Base-by-base conservation (phyloP, 2,888 invertebrate genomes). In the Tuberolachnus salignus region DNA sequence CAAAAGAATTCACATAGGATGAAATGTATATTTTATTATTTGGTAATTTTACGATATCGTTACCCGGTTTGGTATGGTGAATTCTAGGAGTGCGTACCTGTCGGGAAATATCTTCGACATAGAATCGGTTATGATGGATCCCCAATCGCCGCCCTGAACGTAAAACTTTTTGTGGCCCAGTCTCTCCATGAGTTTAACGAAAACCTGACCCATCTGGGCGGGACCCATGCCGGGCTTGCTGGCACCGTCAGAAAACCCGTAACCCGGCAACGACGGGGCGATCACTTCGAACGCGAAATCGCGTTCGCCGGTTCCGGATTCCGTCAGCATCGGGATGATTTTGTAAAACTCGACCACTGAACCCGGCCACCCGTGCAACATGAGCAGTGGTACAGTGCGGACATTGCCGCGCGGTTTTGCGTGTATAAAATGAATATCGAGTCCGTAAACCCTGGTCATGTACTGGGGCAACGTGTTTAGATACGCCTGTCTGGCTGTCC, bases 311-410 rank as follows among this genome's bases (percentile, higher is more conserved):
- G 34, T 85, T 86, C 3, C 34, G 87, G 10, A 87, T 0, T 86
- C 87, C 0, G 88, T 90, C 51, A 93, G 84, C 80, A 89, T 83
- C 0, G 93, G 92, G 74, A 93, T 90, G 21, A 92, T 85, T 75
- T 91, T 91, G 84, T 92, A 91, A 85, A 94, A 94, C 85, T 95
- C 94, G 6, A 91, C 88, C 1, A 94, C 85, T 0, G 92, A 92
- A 3, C 94, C 93, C 0, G 95, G 95, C 95, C 95, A 95, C 23
- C 95, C 94, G 83, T 95, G 94, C 19, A 92, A 84, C 64, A 95
- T 80, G 4, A 95, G 84, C 13, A 95, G 82, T 0, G 94, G 93
- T 0, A 91, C 82, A 0, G 90, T 88, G 11, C 44, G 70, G 1
- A 19, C 3, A 11, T 11, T 75, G 84, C 86, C 85, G 83, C 34